Percentiles rank a stretch among this genome's conserved stretches.
These are phyloP conservation scores for Cochlearius cochlearius DNA, from an alignment of 2,113 vertebrate genomes.

Conservation along the genomic window DNA sequence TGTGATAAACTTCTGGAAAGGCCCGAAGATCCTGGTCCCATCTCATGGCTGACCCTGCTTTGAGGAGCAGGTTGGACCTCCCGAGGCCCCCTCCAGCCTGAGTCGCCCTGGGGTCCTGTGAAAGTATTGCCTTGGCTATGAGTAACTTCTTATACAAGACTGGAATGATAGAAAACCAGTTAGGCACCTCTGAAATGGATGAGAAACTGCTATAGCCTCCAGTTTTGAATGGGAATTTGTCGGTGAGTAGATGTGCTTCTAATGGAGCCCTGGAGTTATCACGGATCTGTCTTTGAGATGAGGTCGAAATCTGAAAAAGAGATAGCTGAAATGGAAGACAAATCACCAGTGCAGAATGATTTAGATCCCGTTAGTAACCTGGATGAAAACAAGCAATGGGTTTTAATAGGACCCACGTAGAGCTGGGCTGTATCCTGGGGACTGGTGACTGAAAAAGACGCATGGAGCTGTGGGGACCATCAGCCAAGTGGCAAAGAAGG, in stretches of 20 bases:
- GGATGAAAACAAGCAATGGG: not conserved
- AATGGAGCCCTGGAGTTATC: not conserved
- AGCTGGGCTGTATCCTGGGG: not conserved
- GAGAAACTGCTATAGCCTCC: not conserved
- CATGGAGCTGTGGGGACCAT: not conserved
- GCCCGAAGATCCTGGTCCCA: not conserved
- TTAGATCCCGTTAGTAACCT: not conserved
- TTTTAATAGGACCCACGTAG: not conserved
- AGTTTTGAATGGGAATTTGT: not conserved
- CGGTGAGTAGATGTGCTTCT: not conserved
- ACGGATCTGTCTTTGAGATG: not conserved
- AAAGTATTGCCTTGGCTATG: not conserved
- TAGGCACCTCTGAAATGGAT: not conserved
- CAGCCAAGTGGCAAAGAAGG: not conserved
- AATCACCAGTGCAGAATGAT: not conserved
- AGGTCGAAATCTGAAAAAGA: not conserved
- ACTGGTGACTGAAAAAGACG: fast-evolving
- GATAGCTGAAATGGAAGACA: not conserved
- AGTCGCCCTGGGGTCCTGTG: not conserved
- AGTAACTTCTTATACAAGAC: not conserved
- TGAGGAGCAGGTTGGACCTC: not conserved
- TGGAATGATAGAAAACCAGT: not conserved
- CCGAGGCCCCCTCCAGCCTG: not conserved
- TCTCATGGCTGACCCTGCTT: not conserved
- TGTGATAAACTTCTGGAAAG: not conserved